phyloP scores from a whole-genome alignment of 2,113 vertebrate genomes.

The Siniperca knerii region DNA sequence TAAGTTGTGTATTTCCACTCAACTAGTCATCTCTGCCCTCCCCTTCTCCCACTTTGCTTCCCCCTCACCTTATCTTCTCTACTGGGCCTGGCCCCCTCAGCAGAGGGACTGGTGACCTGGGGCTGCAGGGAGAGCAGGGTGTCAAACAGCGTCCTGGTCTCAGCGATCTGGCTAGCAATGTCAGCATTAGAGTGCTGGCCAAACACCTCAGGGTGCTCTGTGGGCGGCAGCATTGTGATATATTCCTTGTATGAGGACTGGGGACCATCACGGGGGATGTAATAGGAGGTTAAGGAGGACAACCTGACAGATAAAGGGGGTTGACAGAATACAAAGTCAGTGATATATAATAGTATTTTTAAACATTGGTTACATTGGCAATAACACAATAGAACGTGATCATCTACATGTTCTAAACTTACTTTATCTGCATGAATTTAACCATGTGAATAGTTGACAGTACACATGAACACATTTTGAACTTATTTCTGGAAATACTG shows the following conservation, averaged over 20 bases:
- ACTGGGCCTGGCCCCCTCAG: constrained; percentile 73
- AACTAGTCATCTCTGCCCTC: background rate
- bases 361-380: background rate
- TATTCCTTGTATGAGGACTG: constrained; percentile 84
- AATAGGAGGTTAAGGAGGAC: constrained; percentile 84
- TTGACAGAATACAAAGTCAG: background rate
- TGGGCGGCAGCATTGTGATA: constrained; percentile 84
- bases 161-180: constrained; percentile 89
- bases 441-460: background rate
- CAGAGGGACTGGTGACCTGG: constrained; percentile 80
- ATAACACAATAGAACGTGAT: background rate
- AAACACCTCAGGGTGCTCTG: constrained; percentile 90
- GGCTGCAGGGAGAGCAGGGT: constrained; percentile 92
- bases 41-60: background rate
- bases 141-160: constrained; percentile 88
- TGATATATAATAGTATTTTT: background rate
- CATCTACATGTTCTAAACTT: background rate
- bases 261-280: constrained; percentile 87
- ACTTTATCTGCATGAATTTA: background rate
- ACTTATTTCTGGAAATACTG: background rate
- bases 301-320: constrained; percentile 77
- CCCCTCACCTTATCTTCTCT: constrained; percentile 87
- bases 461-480: background rate
- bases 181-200: constrained; percentile 92
- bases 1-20: background rate